Evolutionary conservation across 2,888 invertebrate species (phyloP).

Genomic region (Odontocolon sp.): DNA sequence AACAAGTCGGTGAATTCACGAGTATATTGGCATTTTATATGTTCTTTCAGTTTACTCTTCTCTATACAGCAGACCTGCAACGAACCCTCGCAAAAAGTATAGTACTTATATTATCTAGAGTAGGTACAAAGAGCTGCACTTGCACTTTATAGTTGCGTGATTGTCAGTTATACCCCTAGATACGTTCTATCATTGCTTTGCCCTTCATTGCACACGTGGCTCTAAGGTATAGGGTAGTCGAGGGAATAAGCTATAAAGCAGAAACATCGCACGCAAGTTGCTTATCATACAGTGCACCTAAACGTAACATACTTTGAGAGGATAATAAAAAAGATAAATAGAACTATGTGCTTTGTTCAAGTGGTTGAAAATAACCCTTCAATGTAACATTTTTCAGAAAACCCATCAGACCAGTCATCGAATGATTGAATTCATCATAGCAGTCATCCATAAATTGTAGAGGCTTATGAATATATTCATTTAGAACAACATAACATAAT

Average conservation of each 20-base stretch:
- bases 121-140: background rate
- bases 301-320: constrained; percentile 12
- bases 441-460: too few species aligned
- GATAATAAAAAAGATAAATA: constrained; percentile 28
- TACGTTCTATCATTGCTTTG: constrained; percentile 29
- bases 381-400: too few species aligned
- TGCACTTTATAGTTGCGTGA: constrained; percentile 44
- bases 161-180: constrained; percentile 20
- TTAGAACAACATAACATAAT: too few species aligned
- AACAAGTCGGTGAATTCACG: too few species aligned
- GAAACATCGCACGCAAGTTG: constrained; percentile 36
- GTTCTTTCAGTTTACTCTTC: too few species aligned
- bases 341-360: background rate
- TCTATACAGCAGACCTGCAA: too few species aligned
- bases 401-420: too few species aligned
- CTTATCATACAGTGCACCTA: constrained; percentile 43
- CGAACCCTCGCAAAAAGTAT: too few species aligned
- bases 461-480: too few species aligned
- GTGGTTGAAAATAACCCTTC: background rate
- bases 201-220: constrained; percentile 46
- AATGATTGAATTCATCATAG: too few species aligned
- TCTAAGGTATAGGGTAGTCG: constrained; percentile 36
- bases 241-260: constrained; percentile 17
- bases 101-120: too few species aligned
- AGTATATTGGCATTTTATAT: too few species aligned